Base-by-base conservation (phyloP, 2,797 vertebrate species). In the Aselliscus stoliczkanus region DNA sequence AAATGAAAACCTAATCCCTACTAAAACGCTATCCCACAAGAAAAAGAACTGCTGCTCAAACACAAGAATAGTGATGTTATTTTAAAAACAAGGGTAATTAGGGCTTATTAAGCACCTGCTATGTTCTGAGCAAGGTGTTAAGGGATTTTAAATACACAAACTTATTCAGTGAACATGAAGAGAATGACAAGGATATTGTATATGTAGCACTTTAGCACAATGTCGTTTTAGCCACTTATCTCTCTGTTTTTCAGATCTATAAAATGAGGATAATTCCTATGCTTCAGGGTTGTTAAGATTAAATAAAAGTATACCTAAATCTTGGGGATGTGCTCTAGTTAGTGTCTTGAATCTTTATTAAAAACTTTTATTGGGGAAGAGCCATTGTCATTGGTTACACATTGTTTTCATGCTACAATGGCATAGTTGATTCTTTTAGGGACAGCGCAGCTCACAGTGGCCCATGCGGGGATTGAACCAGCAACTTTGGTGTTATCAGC, bases 231-330 rank as follows among this genome's bases (percentile, higher is more conserved):
- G 29, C 37, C 23, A 34, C 52, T 82, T 75, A 44, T 7, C 4
- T 52, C 44, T 50, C 7, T 58, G 34, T 31, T 91, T 86, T 84
- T 52, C 56, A 39, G 6, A 73, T 83, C 56, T 15, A 25, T n/a
- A 84, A 73, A 73, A 93, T 21, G 10, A 85, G 25, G 37, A 15
- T 27, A 37, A 65, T 39, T 52, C 34, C 72, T 64, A 31, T 62
- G 54, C 15, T 89, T 62, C 7, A 11, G 1, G 7, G 20, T 10
- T 90, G 82, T 85, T 54, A 76, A 96, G 20, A 81, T n/a, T 67
- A 91, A 52, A 58, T 75, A 39, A 92, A 82, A 89, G 69, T 42
- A 88, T n/a, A 79, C 39, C 62, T 76, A 70, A 94, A 73, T 82
- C 56, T 69, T 91, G 29, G 80, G 18, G 25, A 56, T 25, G 79